These are phyloP conservation scores for Irena cyanogastra DNA, from an alignment of 2,113 vertebrate species.

Conservation along the genomic window DNA sequence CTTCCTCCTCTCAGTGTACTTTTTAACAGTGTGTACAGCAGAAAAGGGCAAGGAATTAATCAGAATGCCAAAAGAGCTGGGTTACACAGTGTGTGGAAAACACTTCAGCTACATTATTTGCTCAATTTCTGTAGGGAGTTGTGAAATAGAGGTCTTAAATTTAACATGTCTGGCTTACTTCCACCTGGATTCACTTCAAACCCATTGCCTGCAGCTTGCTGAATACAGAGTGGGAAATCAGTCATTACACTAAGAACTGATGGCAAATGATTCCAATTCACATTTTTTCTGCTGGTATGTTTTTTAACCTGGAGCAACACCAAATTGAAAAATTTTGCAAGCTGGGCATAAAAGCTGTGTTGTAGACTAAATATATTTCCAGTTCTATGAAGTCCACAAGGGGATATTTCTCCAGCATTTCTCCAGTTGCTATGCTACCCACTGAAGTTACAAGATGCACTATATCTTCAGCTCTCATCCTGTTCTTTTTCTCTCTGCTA, in stretches of 20 bases:
- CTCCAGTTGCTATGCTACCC: constrained; percentile 4
- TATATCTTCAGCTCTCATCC: not conserved
- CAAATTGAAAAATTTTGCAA: constrained; percentile 72
- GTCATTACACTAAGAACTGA: constrained; percentile 71
- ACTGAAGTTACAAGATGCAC: not conserved
- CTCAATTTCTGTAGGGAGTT: constrained; percentile 73
- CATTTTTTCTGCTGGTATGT: constrained; percentile 67
- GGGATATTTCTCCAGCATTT: constrained; percentile 48
- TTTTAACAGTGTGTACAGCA: constrained; percentile 38
- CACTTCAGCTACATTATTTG: constrained; percentile 73
- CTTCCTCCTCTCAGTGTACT: constrained; percentile 12
- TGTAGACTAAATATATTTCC: constrained; percentile 61
- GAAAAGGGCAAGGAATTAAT: constrained; percentile 55
- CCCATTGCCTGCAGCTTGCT: constrained; percentile 60
- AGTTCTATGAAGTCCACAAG: constrained; percentile 25
- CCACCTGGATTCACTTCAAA: constrained; percentile 76
- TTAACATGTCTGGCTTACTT: constrained; percentile 71
- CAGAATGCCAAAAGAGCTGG: constrained; percentile 54
- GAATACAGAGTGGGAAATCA: constrained; percentile 71
- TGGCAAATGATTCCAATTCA: constrained; percentile 71
- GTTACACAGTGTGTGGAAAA: constrained; percentile 62
- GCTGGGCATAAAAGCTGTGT: constrained; percentile 38
- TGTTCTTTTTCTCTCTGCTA: not conserved
- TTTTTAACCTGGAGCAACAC: constrained; percentile 71
- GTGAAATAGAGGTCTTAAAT: constrained; percentile 74